Evolutionary conservation across 2,888 invertebrate species (phyloP).

Genomic region (Drosophila aldrichi): DNA sequence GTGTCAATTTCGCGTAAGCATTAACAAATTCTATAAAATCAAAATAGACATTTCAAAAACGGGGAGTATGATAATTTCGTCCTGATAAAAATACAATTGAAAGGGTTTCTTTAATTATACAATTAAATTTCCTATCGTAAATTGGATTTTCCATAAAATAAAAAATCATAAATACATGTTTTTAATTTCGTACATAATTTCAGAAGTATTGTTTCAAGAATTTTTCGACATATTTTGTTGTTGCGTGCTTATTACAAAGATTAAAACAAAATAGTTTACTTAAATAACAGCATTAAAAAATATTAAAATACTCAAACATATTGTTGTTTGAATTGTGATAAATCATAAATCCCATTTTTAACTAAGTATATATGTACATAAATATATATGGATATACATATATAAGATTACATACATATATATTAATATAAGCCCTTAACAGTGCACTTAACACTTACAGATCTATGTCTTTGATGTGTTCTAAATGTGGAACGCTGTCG

Average conservation of each 20-base stretch:
- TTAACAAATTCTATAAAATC: conserved; percentile 32
- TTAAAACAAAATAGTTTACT: conserved; percentile 28
- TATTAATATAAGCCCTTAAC: conserved; percentile 66
- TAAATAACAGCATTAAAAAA: conserved; percentile 23
- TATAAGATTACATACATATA: conserved; percentile 44
- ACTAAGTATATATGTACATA: conserved; percentile 41
- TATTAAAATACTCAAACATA: conserved; percentile 20
- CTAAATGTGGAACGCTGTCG: conserved; percentile 89
- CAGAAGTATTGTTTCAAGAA: neutral
- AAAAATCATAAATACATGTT: conserved; percentile 9
- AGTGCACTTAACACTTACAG: conserved; percentile 87
- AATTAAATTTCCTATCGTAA: conserved; percentile 26
- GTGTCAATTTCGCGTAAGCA: conserved; percentile 43
- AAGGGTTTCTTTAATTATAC: conserved; percentile 20
- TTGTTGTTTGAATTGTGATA: conserved; percentile 35
- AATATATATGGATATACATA: conserved; percentile 17
- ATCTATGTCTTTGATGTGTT: conserved; percentile 89
- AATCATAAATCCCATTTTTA: conserved; percentile 55
- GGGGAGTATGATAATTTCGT: conserved; percentile 30
- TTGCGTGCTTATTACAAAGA: conserved; percentile 37
- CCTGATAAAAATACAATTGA: conserved; percentile 36
- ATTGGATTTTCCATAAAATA: conserved; percentile 8
- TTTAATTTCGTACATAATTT: conserved; percentile 19
- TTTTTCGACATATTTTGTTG: conserved; percentile 16
- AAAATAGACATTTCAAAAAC: conserved; percentile 19